phyloP scores from a whole-genome alignment of 2,113 vertebrate genomes.

The Lucifuga dentata region DNA sequence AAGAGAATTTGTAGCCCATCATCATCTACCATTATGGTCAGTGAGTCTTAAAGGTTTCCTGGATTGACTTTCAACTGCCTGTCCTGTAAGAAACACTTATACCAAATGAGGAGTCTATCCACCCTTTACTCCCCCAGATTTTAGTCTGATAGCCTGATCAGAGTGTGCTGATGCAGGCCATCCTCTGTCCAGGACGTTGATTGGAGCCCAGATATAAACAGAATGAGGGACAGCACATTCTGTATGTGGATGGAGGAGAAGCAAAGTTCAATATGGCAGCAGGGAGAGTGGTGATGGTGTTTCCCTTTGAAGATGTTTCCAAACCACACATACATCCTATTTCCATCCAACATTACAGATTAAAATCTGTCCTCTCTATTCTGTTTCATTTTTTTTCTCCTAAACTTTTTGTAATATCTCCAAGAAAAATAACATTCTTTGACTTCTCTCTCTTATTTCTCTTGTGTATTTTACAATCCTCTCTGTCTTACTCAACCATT shows the following conservation, averaged over 20 bases:
- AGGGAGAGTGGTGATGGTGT: slow-evolving; percentile 31
- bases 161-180: slow-evolving; percentile 59
- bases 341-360: slow-evolving; percentile 12
- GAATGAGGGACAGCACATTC: slow-evolving; percentile 54
- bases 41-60: background rate
- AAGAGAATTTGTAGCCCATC: no score
- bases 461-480: background rate
- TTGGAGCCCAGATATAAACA: slow-evolving; percentile 50
- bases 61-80: background rate
- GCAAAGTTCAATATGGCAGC: slow-evolving; percentile 44
- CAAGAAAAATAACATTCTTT: background rate
- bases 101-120: slow-evolving; percentile 1
- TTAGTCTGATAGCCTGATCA: slow-evolving; percentile 16
- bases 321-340: slow-evolving; percentile 13
- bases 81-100: no score
- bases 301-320: slow-evolving; percentile 52
- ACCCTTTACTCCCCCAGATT: slow-evolving; percentile 4
- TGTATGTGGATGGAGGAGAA: slow-evolving; percentile 60
- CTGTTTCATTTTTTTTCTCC: background rate
- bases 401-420: background rate
- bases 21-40: no score
- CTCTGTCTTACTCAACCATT: no score
- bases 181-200: slow-evolving; percentile 34
- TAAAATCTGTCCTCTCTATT: background rate
- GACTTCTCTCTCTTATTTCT: background rate